Conservation (phyloP, 2,888 invertebrate genomes). For the Drosophila anomalata region DNA sequence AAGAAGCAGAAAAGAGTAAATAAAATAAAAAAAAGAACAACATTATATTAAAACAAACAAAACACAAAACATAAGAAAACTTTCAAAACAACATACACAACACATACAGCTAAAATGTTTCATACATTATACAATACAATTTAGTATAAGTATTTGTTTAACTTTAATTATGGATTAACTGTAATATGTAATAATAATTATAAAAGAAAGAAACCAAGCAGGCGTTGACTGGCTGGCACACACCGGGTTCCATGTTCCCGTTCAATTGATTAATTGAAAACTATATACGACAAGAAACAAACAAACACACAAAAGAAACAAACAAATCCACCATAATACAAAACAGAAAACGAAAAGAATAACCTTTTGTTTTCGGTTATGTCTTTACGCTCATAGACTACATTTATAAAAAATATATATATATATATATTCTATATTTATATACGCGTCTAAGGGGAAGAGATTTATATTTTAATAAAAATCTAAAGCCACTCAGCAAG, state of each 20-base stretch:
- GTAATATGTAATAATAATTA: slow-evolving; percentile 66
- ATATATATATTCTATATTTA: slow-evolving; percentile 39
- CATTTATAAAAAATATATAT: slow-evolving; percentile 36
- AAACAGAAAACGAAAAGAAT: slow-evolving; percentile 51
- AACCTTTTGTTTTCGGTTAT: slow-evolving; percentile 32
- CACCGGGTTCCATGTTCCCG: slow-evolving; percentile 43
- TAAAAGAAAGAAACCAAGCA: slow-evolving; percentile 43
- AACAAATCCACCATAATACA: slow-evolving; percentile 75
- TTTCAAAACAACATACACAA: slow-evolving; percentile 26
- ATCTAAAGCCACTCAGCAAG: slow-evolving; percentile 33
- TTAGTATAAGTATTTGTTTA: slow-evolving; percentile 75
- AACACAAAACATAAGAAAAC: slow-evolving; percentile 9
- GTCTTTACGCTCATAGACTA: slow-evolving; percentile 53
- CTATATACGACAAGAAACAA: slow-evolving; percentile 58
- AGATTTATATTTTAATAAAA: slow-evolving; percentile 48
- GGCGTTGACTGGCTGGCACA: slow-evolving; percentile 49
- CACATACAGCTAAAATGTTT: slow-evolving; percentile 45
- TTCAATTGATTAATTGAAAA: slow-evolving; percentile 62
- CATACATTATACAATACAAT: slow-evolving; percentile 65
- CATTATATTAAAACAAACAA: slow-evolving; percentile 14
- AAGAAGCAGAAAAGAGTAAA: slow-evolving; percentile 11
- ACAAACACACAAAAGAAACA: slow-evolving; percentile 22
- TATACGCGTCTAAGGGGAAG: slow-evolving; percentile 66
- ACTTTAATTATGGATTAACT: slow-evolving; percentile 73
- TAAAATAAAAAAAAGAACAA: slow-evolving; percentile 23